Conservation (phyloP, 1,140 invertebrate species). For the Eriosoma lanigerum region DNA sequence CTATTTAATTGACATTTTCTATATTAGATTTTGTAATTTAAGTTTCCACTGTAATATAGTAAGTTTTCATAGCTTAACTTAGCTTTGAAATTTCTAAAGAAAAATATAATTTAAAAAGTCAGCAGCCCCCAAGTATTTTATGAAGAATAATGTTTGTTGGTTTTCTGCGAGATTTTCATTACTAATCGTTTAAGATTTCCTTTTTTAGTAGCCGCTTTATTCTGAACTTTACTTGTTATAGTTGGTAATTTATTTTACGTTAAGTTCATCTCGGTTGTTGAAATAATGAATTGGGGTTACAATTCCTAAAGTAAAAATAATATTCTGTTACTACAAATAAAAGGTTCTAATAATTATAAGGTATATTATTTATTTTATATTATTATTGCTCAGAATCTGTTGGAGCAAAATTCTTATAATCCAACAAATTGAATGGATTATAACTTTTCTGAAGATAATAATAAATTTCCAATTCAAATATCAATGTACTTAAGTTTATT, state of each 20-base stretch:
- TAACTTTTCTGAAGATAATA: no score
- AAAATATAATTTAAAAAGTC: conserved; percentile 27
- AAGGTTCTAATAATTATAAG: conserved; percentile 1
- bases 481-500: no score
- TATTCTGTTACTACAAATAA: neutral
- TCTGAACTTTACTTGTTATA: conserved; percentile 4
- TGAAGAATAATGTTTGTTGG: neutral
- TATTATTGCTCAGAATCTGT: no score
- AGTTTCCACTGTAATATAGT: neutral
- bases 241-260: conserved; percentile 17
- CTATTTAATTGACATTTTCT: no score
- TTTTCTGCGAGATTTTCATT: conserved; percentile 3
- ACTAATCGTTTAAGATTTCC: neutral
- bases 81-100: neutral
- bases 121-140: neutral
- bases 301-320: neutral
- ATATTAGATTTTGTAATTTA: no score
- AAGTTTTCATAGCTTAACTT: neutral
- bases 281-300: conserved; percentile 11
- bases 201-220: neutral
- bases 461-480: no score
- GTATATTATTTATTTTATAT: neutral
- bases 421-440: no score
- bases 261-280: neutral
- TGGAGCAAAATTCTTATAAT: no score